phyloP scores from a whole-genome alignment of 2,888 invertebrate genomes.

The Stenichneumon culpator region DNA sequence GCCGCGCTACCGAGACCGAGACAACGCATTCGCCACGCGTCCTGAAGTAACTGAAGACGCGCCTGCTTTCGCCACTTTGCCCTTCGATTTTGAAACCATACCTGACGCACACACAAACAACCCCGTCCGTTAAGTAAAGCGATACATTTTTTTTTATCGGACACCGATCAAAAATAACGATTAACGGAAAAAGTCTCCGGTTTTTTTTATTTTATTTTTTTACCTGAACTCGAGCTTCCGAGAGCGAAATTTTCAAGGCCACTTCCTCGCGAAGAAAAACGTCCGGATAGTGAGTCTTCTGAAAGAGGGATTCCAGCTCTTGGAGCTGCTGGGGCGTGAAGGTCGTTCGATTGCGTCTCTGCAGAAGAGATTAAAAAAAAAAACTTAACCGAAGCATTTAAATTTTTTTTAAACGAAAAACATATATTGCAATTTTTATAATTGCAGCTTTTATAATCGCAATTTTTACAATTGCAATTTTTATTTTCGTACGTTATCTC shows the following conservation, averaged over 20 bases:
- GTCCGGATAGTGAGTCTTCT: slow-evolving; percentile 98
- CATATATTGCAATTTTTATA: no score
- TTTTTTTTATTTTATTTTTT: background rate
- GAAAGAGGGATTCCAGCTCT: slow-evolving; percentile 96
- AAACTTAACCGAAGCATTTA: background rate
- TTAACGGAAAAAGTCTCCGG: background rate
- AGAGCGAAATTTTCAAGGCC: slow-evolving; percentile 94
- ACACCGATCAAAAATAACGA: no score
- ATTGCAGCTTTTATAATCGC: no score
- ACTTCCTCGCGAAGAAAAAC: slow-evolving; percentile 96
- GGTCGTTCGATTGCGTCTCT: slow-evolving; percentile 96
- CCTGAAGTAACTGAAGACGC: slow-evolving; percentile 93
- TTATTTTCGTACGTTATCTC: no score
- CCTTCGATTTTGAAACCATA: slow-evolving; percentile 96
- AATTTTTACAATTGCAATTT: no score
- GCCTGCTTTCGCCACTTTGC: slow-evolving; percentile 97
- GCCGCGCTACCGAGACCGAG: slow-evolving; percentile 87
- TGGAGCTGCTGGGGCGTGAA: slow-evolving; percentile 97
- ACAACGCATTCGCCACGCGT: slow-evolving; percentile 96
- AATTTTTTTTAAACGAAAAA: no score
- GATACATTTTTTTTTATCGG: no score
- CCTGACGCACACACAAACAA: slow-evolving; percentile 86
- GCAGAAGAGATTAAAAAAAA: slow-evolving; percentile 75
- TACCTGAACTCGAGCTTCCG: slow-evolving; percentile 97
- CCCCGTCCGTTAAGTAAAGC: background rate